These are phyloP conservation scores for Scrobipalpa costella DNA, from an alignment of 2,888 invertebrate genomes.

Conservation along the genomic window DNA sequence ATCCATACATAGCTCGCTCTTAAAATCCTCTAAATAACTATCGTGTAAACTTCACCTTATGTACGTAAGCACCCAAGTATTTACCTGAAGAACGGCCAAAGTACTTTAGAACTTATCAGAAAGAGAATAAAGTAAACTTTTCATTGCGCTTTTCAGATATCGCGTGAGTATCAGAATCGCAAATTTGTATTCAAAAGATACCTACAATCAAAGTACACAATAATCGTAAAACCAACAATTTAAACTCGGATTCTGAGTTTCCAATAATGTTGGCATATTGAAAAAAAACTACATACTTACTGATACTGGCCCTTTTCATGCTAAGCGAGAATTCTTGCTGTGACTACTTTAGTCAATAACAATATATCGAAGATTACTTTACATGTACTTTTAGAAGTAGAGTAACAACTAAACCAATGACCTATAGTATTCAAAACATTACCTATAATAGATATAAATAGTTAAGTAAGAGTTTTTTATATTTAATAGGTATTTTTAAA, in stretches of 20 bases:
- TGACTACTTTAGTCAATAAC: neutral
- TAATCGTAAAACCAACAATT: conserved; percentile 74
- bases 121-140: conserved; percentile 36
- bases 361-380: no score
- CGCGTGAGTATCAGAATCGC: conserved; percentile 60
- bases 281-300: neutral
- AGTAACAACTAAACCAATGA: no score
- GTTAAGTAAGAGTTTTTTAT: no score
- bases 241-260: conserved; percentile 69
- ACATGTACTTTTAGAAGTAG: no score
- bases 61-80: conserved; percentile 24
- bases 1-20: conserved; percentile 27
- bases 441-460: neutral
- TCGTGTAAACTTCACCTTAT: conserved; percentile 16
- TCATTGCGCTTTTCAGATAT: conserved; percentile 37
- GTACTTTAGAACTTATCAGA: conserved; percentile 28
- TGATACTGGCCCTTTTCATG: neutral
- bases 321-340: neutral
- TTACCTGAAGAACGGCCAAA: conserved; percentile 2
- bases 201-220: conserved; percentile 67
- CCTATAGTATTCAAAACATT: neutral
- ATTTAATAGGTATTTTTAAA: no score
- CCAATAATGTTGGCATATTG: conserved; percentile 46
- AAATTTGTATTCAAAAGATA: conserved; percentile 74
- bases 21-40: conserved; percentile 25